Percentiles rank a stretch among this genome's conserved stretches.
Conservation (phyloP, 2,888 invertebrate species). For the Pristionchus japonicus region DNA sequence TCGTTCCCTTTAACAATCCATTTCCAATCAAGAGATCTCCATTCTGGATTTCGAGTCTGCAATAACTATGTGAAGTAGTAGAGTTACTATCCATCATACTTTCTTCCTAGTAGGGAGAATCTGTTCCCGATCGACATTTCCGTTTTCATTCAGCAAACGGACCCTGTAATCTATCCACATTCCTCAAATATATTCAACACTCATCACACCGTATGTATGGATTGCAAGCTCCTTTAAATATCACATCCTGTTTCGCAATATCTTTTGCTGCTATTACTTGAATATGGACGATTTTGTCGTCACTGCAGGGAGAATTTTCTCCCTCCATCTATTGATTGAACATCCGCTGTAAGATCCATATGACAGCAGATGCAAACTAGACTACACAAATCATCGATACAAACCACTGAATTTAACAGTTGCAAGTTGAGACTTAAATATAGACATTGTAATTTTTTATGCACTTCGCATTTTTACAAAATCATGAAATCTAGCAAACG, state of each 20-base stretch:
- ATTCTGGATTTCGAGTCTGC: conserved; percentile 26
- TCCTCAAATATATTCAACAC: background rate
- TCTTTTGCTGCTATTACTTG: conserved; percentile 17
- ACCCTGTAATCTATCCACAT: no score
- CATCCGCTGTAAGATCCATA: background rate
- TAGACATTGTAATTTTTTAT: background rate
- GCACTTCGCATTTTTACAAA: background rate
- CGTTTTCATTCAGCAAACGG: background rate
- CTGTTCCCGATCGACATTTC: background rate
- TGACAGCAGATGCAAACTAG: background rate
- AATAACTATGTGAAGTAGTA: background rate
- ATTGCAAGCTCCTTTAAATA: conserved; percentile 24
- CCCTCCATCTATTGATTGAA: background rate
- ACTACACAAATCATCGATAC: background rate
- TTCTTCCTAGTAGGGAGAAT: background rate
- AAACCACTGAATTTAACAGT: background rate
- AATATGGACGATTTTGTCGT: background rate
- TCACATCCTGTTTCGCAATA: background rate
- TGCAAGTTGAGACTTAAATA: background rate
- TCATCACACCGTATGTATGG: background rate
- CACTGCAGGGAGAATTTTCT: background rate
- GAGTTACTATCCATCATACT: background rate
- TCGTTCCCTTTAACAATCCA: background rate
- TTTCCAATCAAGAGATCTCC: conserved; percentile 32
- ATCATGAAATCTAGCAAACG: background rate